A percentile compares a stretch with the other conserved stretches of the same genome.
These are phyloP conservation scores for Brachylomia viminalis DNA, from an alignment of 2,888 invertebrate genomes.

Conservation along the genomic window DNA sequence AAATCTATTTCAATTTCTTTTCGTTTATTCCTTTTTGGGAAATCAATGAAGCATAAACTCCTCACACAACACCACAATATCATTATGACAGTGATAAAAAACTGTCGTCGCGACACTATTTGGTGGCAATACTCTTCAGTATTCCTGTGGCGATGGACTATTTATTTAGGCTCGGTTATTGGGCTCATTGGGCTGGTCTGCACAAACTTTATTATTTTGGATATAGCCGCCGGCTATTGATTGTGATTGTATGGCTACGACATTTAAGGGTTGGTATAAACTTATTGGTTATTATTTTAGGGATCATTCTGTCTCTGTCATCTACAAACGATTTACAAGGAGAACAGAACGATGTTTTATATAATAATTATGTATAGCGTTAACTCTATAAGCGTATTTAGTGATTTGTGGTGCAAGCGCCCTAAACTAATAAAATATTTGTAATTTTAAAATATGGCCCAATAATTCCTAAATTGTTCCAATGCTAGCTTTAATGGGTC, in stretches of 20 bases:
- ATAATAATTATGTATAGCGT: no score
- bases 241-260: conserved; percentile 25
- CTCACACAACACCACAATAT: neutral
- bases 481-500: no score
- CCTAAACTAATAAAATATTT: no score
- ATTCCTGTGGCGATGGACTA: conserved; percentile 74
- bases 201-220: conserved; percentile 47
- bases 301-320: no score
- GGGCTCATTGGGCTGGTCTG: conserved; percentile 52
- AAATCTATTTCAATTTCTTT: neutral
- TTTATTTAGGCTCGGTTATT: conserved; percentile 81
- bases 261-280: neutral
- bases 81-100: conserved; percentile 30
- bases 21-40: neutral
- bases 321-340: no score
- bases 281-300: neutral
- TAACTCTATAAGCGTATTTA: no score
- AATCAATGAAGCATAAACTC: neutral
- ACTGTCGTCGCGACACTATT: conserved; percentile 41
- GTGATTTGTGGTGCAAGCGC: no score
- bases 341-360: no score
- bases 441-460: no score
- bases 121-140: conserved; percentile 62
- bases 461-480: no score
- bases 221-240: conserved; percentile 15